phyloP scores from a whole-genome alignment of 2,113 vertebrate genomes.

The Caranx ignobilis region DNA sequence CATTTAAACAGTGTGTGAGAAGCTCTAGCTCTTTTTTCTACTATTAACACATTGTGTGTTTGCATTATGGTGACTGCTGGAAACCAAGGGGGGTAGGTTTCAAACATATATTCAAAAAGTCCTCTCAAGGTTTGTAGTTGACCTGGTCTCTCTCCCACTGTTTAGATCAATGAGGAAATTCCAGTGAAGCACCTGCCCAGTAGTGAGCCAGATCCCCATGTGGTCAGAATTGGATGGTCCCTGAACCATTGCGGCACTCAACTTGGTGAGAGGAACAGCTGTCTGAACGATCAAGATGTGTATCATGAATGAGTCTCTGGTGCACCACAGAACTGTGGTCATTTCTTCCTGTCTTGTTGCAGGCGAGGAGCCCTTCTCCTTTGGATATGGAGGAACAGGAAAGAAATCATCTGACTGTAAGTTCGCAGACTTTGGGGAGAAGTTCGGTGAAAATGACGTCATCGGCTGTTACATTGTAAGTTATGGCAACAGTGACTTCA shows the following conservation, averaged over 20 bases:
- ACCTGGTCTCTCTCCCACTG: background rate
- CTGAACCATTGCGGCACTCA: conserved; percentile 91
- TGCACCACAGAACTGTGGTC: background rate
- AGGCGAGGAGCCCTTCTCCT: conserved; percentile 93
- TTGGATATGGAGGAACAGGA: conserved; percentile 91
- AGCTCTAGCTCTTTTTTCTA: background rate
- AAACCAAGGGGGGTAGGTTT: no score
- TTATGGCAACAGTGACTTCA: background rate
- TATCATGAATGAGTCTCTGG: background rate
- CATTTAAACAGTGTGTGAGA: background rate
- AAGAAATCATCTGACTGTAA: conserved; percentile 90
- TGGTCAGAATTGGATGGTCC: conserved; percentile 93
- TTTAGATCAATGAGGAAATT: conserved; percentile 92
- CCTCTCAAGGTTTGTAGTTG: background rate
- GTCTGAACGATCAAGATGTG: background rate
- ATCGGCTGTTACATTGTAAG: conserved; percentile 92
- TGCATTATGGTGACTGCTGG: background rate
- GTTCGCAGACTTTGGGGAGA: conserved; percentile 91
- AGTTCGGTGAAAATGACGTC: conserved; percentile 91
- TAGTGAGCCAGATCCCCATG: conserved; percentile 91
- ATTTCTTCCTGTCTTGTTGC: background rate
- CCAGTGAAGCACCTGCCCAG: conserved; percentile 91
- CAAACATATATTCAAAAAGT: background rate
- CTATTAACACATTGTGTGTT: background rate
- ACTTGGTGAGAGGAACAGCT: conserved; percentile 82